Evolutionary conservation across 2,797 vertebrate species (phyloP), one percentile per base, ranked within the genome.

Genomic region (Urophycis tenuis): DNA sequence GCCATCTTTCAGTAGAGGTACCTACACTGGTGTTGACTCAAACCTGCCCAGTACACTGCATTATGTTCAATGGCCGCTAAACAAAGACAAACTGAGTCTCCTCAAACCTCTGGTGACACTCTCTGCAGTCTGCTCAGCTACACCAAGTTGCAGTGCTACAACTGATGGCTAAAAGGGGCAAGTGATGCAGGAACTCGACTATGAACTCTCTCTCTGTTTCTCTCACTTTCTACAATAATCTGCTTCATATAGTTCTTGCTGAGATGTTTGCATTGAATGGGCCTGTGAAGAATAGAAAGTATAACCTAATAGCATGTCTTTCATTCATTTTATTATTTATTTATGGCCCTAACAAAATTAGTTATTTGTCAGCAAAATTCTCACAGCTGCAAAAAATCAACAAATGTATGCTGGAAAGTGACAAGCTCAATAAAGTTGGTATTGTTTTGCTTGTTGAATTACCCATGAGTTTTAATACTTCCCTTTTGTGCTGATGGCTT

Each of bases 381-480:
- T 83, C 79, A 85, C 91, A 91, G 90, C 90, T 92, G 91, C 90
- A 91, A 33, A 77, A 5, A 5, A 0, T 90, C 90, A 92, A 91
- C 88, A 85, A 88, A 84, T 19, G 30, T 73, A 8, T 78, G 79
- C 85, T 83, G 82, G 85, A 86, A 85, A 87, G 82, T 81, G 79
- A 81, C 83, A 69, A 9, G 64, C 83, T 88, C 76, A 35, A 85
- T 88, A 88, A 90, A 91, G 85, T 89, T 79, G 19, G 82, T 73
- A 88, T 89, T 87, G 89, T 85, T 84, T 74, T 0, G 78, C 84
- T 85, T 85, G 88, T 88, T 92, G 91, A 92, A 92, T 91, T 91
- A 92, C 91, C 67, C 88, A 92, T 92, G 91, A 92, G 91, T 91
- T 91, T 90, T 89, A 87, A 92, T 91, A 89, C 88, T 86, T 86